phyloP scores from a whole-genome alignment of 2,888 invertebrate genomes.

The Prosopocoilus inquinatus region DNA sequence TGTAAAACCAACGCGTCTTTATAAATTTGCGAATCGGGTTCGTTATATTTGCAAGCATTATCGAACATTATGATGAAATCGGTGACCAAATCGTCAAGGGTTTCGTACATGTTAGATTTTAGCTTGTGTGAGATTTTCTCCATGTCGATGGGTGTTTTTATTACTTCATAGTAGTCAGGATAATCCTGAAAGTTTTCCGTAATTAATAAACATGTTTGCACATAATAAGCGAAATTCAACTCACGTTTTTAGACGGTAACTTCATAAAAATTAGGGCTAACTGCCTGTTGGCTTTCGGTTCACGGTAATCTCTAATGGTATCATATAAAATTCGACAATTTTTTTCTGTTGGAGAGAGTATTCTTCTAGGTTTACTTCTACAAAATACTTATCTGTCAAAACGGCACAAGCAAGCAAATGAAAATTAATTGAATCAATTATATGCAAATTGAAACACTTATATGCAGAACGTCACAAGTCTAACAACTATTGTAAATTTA shows the following conservation, averaged over 20 bases:
- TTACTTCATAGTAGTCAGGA: conserved; percentile 96
- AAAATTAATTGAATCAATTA: no score
- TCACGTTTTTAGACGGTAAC: conserved; percentile 81
- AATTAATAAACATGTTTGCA: not conserved
- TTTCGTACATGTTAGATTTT: conserved; percentile 73
- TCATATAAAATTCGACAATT: conserved; percentile 86
- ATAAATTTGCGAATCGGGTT: conserved; percentile 95
- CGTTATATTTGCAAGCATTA: conserved; percentile 96
- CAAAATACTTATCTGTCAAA: conserved; percentile 22
- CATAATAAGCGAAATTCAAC: conserved; percentile 26
- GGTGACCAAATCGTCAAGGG: conserved; percentile 80
- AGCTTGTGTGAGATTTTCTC: conserved; percentile 87
- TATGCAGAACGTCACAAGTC: no score
- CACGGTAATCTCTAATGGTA: conserved; percentile 84
- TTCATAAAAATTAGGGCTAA: conserved; percentile 94
- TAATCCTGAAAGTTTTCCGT: conserved; percentile 65
- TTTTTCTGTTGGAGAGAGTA: conserved; percentile 63
- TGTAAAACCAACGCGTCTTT: conserved; percentile 94
- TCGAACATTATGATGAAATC: conserved; percentile 94
- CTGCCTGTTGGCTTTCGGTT: conserved; percentile 80
- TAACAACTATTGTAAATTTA: no score
- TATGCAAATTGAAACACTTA: no score
- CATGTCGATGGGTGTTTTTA: conserved; percentile 95
- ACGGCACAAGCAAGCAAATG: no score
- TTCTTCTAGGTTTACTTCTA: conserved; percentile 51